Percentiles rank a stretch among this genome's conserved stretches.
phyloP scores from a whole-genome alignment of 2,888 invertebrate species.

The Apamea monoglypha region DNA sequence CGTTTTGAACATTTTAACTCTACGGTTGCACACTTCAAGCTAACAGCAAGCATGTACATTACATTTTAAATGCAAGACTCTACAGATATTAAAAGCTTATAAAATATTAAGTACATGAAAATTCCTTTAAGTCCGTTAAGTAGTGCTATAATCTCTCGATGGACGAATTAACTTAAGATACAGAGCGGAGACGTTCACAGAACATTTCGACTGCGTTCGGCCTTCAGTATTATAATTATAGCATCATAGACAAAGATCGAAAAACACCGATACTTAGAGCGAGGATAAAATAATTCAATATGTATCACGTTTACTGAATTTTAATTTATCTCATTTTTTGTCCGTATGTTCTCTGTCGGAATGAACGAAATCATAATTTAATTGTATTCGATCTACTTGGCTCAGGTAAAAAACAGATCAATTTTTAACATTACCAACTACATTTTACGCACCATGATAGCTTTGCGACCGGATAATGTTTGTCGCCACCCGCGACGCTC shows the following conservation, averaged over 20 bases:
- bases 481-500: slow-evolving; percentile 4
- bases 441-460: slow-evolving; percentile 51
- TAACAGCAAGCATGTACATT: slow-evolving; percentile 76
- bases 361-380: slow-evolving; percentile 35
- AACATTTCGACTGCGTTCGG: slow-evolving; percentile 56
- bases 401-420: slow-evolving; percentile 47
- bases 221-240: slow-evolving; percentile 24
- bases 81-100: slow-evolving; percentile 79
- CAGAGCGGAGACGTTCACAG: slow-evolving; percentile 60
- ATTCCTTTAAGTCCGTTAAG: slow-evolving; percentile 81
- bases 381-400: slow-evolving; percentile 37
- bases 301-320: slow-evolving; percentile 41
- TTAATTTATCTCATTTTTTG: slow-evolving; percentile 1
- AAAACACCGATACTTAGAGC: slow-evolving; percentile 6
- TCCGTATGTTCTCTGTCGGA: slow-evolving; percentile 8
- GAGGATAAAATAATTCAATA: slow-evolving; percentile 31
- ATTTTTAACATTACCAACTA: slow-evolving; percentile 32
- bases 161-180: slow-evolving; percentile 80
- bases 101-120: slow-evolving; percentile 88
- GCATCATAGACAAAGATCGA: slow-evolving; percentile 26
- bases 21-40: slow-evolving; percentile 52
- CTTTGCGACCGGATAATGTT: slow-evolving; percentile 38
- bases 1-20: slow-evolving; percentile 63
- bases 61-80: slow-evolving; percentile 81
- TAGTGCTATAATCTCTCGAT: slow-evolving; percentile 82